Base-by-base conservation (phyloP, 2,888 invertebrate genomes). In the Cataglyphis altisquamis region DNA sequence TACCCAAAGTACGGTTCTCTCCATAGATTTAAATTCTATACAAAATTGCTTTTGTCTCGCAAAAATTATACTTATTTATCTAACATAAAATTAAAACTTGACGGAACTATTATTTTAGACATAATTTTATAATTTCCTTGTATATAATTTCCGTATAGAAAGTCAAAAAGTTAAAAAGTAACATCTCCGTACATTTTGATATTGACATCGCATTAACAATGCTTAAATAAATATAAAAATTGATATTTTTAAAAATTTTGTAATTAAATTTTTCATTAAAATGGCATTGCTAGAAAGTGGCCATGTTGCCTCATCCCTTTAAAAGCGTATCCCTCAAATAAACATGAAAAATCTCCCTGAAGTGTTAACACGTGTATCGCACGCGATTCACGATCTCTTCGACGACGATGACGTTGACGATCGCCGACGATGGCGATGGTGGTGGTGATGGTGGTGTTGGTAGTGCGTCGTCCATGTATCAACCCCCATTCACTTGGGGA, bases 401-500 rank as follows among this genome's bases (percentile, higher is more conserved):
- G 87, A 60, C 81, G 83, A 63, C 81, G 83, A 63, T 70, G 81
- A 83, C 87, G 88, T 81, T 78, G 78, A 86, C 80, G 85, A 73
- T 68, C 78, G 74, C 52, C 70, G 80, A 85, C 82, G 83, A 84
- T 77, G 80, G 81, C 74, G 67, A 39, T 57, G 78, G 80, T 81
- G 77, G 83, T 82, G 88, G 48, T 55, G 75, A 75, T 84, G 81
- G 84, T 85, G 87, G 60, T 48, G 48, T 39, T 63, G 73, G 74
- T 84, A 68, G 86, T 84, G 87, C 84, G 86, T 66, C 86, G 87
- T 88, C 91, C 91, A 89, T 90, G 93, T 94, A 93, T 93, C 93
- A 91, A 92, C 93, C 93, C 93, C 94, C 92, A 90, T 92, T 93
- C 92, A 87, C 92, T 89, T 91, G 87, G 88, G 93, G 94, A 94